Percentiles rank a stretch among this genome's conserved stretches.
Evolutionary conservation across 2,888 invertebrate genomes (phyloP).

Genomic region (Chymomyza amoena): DNA sequence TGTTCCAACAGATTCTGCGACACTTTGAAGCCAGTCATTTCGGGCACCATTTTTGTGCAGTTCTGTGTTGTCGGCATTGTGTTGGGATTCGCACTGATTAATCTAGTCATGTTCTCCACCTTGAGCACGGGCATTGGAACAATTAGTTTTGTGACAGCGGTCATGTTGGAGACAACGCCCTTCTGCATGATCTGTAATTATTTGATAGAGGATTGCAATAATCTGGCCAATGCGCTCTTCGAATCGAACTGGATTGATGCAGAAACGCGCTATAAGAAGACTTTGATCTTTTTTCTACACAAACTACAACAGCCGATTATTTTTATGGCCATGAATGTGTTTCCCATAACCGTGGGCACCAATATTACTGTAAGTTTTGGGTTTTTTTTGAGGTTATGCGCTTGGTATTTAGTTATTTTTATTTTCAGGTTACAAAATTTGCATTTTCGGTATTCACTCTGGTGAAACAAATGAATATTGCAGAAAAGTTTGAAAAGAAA

Average conservation of each 20-base stretch:
- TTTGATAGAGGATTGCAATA: constrained; percentile 54
- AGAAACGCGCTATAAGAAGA: constrained; percentile 49
- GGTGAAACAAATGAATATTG: constrained; percentile 63
- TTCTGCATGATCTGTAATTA: constrained; percentile 64
- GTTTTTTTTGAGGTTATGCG: no score
- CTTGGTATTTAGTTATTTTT: background rate
- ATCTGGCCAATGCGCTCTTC: constrained; percentile 57
- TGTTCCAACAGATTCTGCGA: constrained; percentile 47
- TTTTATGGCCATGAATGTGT: constrained; percentile 63
- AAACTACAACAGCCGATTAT: constrained; percentile 59
- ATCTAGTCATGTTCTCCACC: constrained; percentile 56
- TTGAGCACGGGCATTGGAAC: constrained; percentile 51
- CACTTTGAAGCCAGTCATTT: constrained; percentile 56
- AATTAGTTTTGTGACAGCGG: constrained; percentile 43
- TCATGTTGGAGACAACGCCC: constrained; percentile 62
- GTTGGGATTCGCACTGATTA: constrained; percentile 57
- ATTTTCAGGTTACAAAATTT: constrained; percentile 62
- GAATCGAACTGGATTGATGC: constrained; percentile 65
- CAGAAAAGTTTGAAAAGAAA: constrained; percentile 31
- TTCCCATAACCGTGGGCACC: constrained; percentile 62
- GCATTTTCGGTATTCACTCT: constrained; percentile 68
- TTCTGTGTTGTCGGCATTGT: constrained; percentile 60
- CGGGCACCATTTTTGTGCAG: constrained; percentile 66
- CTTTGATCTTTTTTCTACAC: constrained; percentile 53
- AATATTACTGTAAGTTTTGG: constrained; percentile 55